Conservation (phyloP, 2,888 invertebrate genomes). For the Parnassius apollo region DNA sequence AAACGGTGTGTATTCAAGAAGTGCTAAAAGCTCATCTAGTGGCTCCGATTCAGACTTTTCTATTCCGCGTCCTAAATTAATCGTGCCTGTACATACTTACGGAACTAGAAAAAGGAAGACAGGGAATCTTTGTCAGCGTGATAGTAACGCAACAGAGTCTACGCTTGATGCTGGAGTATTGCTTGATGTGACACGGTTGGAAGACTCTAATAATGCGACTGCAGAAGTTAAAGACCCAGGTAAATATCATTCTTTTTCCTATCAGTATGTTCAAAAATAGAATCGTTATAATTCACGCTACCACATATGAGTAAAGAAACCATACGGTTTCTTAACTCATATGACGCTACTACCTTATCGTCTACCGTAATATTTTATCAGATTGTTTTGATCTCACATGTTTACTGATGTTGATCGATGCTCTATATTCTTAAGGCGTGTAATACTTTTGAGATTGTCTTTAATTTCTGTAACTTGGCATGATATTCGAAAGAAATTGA, state of each 20-base stretch:
- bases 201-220: slow-evolving; percentile 48
- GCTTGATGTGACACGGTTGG: slow-evolving; percentile 65
- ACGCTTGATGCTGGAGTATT: slow-evolving; percentile 69
- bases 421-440: slow-evolving; percentile 28
- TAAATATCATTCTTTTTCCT: slow-evolving; percentile 34
- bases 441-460: slow-evolving; percentile 41
- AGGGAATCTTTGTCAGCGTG: slow-evolving; percentile 84
- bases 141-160: slow-evolving; percentile 70
- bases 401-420: slow-evolving; percentile 57
- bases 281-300: slow-evolving; percentile 1
- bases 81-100: slow-evolving; percentile 94
- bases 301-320: neutral
- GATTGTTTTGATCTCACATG: slow-evolving; percentile 43
- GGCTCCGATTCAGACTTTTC: slow-evolving; percentile 86
- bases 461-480: no score
- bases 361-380: slow-evolving; percentile 21
- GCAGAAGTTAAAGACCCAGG: slow-evolving; percentile 62
- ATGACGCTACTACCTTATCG: slow-evolving; percentile 12
- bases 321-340: no score
- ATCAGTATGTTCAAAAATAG: slow-evolving; percentile 14
- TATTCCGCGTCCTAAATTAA: slow-evolving; percentile 92
- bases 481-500: no score
- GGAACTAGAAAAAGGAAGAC: slow-evolving; percentile 89
- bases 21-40: slow-evolving; percentile 78
- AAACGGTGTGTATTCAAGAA: slow-evolving; percentile 58